Evolutionary conservation across 2,113 vertebrate species (phyloP), one percentile per base, ranked within the genome.

Genomic region (Nycticebus coucang): DNA sequence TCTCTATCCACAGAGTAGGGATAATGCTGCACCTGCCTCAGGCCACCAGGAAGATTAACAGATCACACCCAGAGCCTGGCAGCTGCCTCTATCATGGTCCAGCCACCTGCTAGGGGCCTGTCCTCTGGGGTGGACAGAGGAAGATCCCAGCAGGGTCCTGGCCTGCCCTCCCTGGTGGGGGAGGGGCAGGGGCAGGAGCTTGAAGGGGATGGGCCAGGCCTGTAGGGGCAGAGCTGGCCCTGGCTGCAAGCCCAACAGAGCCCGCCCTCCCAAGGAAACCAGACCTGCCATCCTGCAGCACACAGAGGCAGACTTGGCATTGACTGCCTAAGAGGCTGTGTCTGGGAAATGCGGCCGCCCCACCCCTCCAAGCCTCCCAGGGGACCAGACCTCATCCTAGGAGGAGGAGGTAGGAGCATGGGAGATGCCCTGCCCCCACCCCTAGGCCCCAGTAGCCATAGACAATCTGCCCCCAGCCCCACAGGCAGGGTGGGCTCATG

Each of bases 31-130:
- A 80, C 64, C 94, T 93, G 95, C 74, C 12, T 19, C 0, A 3
- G 15, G 83, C 37, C 19, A 1, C 26, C 0, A 2, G 6, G 4
- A 18, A 64, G 60, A 66, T 10, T 7, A 30, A 37, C 0, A 7
- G 72, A 55, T 41, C 93, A 71, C 69, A 68, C 4, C n/a, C 4
- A 2, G 9, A 11, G 72, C 89, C 77, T 33, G 87, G 93, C 91
- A 89, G 78, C 93, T 85, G 96, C 60, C 53, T 50, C 84, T 19
- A 53, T 55, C 41, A 14, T 0, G 1, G 78, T 11, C 80, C 45
- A 66, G 82, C 80, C 97, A 97, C 91, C 81, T 94, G 85, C 78
- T 17, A 12, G 72, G 75, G 45, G 60, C 68, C 69, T 33, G 72
- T 35, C 72, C 33, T 53, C 35, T 0, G 9, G 22, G 68, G 19